These are phyloP conservation scores for Sinocyclocheilus anophthalmus DNA, from an alignment of 2,113 vertebrate genomes.

Conservation along the genomic window DNA sequence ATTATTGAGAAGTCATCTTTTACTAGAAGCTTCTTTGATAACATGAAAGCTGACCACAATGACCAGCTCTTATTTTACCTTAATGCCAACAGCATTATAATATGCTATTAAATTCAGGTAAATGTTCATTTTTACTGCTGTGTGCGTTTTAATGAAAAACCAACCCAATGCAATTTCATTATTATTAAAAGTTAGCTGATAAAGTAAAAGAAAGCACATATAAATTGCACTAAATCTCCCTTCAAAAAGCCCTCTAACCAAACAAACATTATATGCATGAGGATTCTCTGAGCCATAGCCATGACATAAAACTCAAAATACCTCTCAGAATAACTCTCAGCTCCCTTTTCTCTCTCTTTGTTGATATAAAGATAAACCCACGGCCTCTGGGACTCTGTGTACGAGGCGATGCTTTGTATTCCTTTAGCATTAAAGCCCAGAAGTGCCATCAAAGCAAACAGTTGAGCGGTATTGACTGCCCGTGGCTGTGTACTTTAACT, in stretches of 20 bases:
- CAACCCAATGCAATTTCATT: neutral
- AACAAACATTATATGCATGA: constrained; percentile 15
- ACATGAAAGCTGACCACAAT: neutral
- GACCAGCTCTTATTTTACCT: neutral
- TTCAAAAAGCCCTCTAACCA: constrained; percentile 10
- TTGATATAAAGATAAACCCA: neutral
- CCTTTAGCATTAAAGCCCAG: constrained; percentile 12
- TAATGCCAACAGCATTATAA: neutral
- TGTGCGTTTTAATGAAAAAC: neutral
- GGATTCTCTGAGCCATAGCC: neutral
- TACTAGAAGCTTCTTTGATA: neutral
- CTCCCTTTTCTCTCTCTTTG: neutral
- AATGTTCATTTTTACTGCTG: neutral
- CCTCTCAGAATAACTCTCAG: constrained; percentile 1
- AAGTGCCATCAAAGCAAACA: constrained; percentile 32
- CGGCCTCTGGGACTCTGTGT: neutral
- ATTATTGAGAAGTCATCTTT: too few relatives aligned
- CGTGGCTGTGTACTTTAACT: constrained; percentile 44
- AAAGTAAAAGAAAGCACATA: constrained; percentile 4
- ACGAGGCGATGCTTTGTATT: neutral
- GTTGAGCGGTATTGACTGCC: constrained; percentile 22
- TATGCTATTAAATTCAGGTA: neutral
- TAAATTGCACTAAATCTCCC: neutral
- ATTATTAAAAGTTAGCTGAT: neutral
- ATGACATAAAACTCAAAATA: constrained; percentile 1